Base-by-base conservation (phyloP, 2,797 vertebrate genomes). In the Hephaestus fuliginosus region DNA sequence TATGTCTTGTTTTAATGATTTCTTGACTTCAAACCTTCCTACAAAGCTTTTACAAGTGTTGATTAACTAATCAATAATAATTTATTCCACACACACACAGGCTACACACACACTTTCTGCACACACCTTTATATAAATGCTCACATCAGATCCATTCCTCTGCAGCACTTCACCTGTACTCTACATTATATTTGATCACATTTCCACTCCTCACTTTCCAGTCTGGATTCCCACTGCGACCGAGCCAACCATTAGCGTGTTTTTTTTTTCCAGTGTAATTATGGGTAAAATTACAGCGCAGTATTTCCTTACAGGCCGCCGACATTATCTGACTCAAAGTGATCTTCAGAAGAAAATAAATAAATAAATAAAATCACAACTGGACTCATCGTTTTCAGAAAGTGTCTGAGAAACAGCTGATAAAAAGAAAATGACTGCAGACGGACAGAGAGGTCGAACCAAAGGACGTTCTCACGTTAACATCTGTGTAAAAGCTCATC, bases 161-260 rank as follows among this genome's bases (percentile, higher is more conserved):
- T 64, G 76, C 56, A 0, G 55, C 5, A n/a, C 33, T 69, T 61
- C 46, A 13, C 7, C 7, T 33, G 8, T 11, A 30, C 41, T 4
- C 43, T 55, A 56, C 9, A 15, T 64, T 14, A 67, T 7, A 46
- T 61, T 43, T 67, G 13, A 70, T 49, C 5, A 58, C 25, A 57
- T 66, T 48, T 64, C n/a, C 22, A 1, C 4, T 0, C 61, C 74
- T 61, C n/a, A 22, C 70, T 55, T 25, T 39, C 48, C 62, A 46
- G 0, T 48, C 60, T 72, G 48, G 52, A 70, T 18, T 68, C 57
- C 77, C 78, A n/a, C 9, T 13, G 57, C 60, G 61, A 76, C 51
- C 61, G 30, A 80, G 3, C 14, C 1, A 46, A 70, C 44, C 84
- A 81, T 83, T 80, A 84, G 22, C 4, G 48, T 13, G 60, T 44